Conservation (phyloP, 2,797 vertebrate species). For the Platalea minor region DNA sequence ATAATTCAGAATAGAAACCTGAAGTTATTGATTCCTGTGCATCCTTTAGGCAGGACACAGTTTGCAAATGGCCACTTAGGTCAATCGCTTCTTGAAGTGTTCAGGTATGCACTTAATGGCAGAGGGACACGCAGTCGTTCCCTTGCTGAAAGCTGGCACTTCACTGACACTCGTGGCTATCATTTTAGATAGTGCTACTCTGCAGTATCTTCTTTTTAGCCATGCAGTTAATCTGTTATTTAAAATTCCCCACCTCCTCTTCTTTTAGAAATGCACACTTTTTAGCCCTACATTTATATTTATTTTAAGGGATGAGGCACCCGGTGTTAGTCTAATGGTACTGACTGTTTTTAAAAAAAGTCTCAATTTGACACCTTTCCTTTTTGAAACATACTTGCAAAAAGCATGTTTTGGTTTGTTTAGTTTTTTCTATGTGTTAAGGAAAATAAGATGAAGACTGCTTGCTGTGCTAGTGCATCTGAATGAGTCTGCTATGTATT, state of each 20-base stretch:
- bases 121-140: neutral
- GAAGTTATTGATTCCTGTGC: neutral
- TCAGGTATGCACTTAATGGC: neutral
- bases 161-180: neutral
- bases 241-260: neutral
- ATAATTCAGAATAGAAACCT: conserved; percentile 27
- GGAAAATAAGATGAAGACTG: neutral
- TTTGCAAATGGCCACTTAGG: neutral
- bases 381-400: neutral
- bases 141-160: neutral
- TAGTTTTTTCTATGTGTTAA: neutral
- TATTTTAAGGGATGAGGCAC: neutral
- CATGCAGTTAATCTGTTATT: neutral
- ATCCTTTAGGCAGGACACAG: neutral
- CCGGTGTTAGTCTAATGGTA: neutral
- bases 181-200: neutral
- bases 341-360: neutral
- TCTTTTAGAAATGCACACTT: neutral
- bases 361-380: neutral
- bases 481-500: neutral
- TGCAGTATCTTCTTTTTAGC: neutral
- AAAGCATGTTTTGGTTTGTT: neutral
- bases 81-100: neutral
- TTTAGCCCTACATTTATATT: neutral
- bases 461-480: neutral